phyloP scores from a whole-genome alignment of 2,888 invertebrate genomes.

The Sphaerophoria rueppellii region DNA sequence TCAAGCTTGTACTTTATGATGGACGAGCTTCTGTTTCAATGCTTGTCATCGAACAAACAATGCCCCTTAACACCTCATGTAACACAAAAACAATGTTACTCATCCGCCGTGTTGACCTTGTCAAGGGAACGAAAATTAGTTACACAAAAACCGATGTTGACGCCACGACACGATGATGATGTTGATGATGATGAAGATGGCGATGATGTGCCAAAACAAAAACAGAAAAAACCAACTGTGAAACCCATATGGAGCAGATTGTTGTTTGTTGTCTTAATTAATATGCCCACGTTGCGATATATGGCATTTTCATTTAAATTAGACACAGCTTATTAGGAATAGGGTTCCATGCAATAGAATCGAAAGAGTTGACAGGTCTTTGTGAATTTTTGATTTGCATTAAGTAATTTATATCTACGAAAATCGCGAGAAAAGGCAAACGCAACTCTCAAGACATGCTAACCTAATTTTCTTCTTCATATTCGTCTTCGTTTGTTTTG shows the following conservation, averaged over 20 bases:
- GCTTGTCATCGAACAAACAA: slow-evolving; percentile 14
- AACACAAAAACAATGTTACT: slow-evolving; percentile 18
- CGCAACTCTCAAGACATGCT: slow-evolving; percentile 62
- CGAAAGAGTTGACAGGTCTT: slow-evolving; percentile 8
- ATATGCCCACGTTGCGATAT: slow-evolving; percentile 35
- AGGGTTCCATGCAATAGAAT: slow-evolving; percentile 15
- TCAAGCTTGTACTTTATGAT: not conserved
- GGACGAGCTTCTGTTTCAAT: not conserved
- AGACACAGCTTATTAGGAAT: slow-evolving; percentile 7
- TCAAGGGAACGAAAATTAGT: slow-evolving; percentile 9
- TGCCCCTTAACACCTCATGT: slow-evolving; percentile 37
- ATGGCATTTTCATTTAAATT: slow-evolving; percentile 58
- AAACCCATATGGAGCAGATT: not conserved
- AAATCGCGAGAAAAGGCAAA: slow-evolving; percentile 37
- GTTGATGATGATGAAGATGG: not conserved
- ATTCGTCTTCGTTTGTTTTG: slow-evolving; percentile 12
- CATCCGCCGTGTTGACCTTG: slow-evolving; percentile 45
- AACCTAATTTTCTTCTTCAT: slow-evolving; percentile 57
- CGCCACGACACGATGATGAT: not conserved
- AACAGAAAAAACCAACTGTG: slow-evolving; percentile 12
- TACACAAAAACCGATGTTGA: not conserved
- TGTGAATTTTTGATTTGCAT: slow-evolving; percentile 42
- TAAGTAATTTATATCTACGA: slow-evolving; percentile 30
- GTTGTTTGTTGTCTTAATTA: slow-evolving; percentile 37
- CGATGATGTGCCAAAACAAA: slow-evolving; percentile 35